phyloP scores from a whole-genome alignment of 2,888 invertebrate species.

The Incurvaria masculella region DNA sequence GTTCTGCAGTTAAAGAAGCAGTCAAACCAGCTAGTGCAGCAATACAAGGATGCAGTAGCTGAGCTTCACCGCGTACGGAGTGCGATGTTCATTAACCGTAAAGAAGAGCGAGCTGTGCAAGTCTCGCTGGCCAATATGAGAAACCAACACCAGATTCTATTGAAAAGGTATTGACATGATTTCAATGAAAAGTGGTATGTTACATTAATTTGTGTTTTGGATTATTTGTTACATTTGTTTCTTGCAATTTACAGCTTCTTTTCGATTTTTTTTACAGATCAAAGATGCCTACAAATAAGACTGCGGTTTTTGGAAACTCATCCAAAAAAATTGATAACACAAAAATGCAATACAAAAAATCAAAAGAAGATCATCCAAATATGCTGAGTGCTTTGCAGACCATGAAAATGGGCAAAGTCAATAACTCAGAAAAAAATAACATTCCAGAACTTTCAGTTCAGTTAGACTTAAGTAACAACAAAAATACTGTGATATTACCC shows the following conservation, averaged over 20 bases:
- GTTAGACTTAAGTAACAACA: constrained; percentile 31
- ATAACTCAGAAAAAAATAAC: constrained; percentile 24
- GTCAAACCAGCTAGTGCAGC: constrained; percentile 36
- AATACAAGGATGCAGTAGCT: constrained; percentile 42
- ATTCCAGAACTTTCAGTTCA: constrained; percentile 27
- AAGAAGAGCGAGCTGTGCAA: constrained; percentile 36
- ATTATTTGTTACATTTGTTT: not conserved
- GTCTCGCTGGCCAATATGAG: constrained; percentile 36
- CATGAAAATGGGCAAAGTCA: constrained; percentile 30
- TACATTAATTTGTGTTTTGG: not conserved
- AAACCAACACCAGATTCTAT: constrained; percentile 38
- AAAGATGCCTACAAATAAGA: not conserved
- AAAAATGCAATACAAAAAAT: constrained; percentile 38
- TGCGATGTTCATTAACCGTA: constrained; percentile 43
- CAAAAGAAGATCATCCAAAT: constrained; percentile 28
- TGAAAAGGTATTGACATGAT: constrained; percentile 35
- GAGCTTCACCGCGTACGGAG: constrained; percentile 42
- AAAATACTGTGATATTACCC: constrained; percentile 31
- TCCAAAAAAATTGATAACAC: constrained; percentile 19
- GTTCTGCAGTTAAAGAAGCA: constrained; percentile 44
- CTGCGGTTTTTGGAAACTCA: constrained; percentile 2
- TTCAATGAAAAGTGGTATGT: not conserved
- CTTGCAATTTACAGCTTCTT: not conserved
- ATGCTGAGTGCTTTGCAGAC: constrained; percentile 24
- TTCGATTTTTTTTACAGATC: not conserved